phyloP scores from a whole-genome alignment of 2,113 vertebrate species.

The Upupa epops region DNA sequence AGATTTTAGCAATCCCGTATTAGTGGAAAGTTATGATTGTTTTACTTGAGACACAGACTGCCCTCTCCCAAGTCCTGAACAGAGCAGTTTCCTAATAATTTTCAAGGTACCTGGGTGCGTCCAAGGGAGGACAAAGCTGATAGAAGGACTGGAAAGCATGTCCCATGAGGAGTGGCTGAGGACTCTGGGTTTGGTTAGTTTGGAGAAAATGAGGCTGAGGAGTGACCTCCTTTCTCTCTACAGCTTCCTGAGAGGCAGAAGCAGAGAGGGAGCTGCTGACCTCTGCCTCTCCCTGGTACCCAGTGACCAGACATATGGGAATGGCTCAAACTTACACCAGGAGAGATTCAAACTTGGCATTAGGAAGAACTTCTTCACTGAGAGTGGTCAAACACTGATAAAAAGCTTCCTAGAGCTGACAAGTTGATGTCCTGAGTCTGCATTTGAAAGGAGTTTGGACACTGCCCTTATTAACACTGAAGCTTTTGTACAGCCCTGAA shows the following conservation, averaged over 20 bases:
- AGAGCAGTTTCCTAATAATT: background rate
- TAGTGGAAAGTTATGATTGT: background rate
- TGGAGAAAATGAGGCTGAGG: background rate
- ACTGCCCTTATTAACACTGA: background rate
- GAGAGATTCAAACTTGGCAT: background rate
- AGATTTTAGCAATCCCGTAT: background rate
- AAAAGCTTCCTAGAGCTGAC: background rate
- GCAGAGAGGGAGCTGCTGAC: background rate
- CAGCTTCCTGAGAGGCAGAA: background rate
- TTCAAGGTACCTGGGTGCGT: background rate
- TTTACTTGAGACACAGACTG: background rate
- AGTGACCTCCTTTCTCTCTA: background rate
- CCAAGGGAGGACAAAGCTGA: background rate
- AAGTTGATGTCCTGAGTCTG: background rate
- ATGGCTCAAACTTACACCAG: background rate
- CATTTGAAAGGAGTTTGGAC: background rate
- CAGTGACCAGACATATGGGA: rapidly evolving
- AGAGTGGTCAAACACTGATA: background rate
- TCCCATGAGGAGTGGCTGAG: background rate
- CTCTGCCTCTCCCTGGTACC: background rate
- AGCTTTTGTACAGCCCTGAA: background rate
- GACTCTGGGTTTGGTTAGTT: background rate
- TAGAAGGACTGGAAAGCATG: background rate
- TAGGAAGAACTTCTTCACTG: background rate
- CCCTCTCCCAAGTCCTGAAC: background rate